phyloP scores from a whole-genome alignment of 2,113 vertebrate genomes.

The Cichladusa arquata region DNA sequence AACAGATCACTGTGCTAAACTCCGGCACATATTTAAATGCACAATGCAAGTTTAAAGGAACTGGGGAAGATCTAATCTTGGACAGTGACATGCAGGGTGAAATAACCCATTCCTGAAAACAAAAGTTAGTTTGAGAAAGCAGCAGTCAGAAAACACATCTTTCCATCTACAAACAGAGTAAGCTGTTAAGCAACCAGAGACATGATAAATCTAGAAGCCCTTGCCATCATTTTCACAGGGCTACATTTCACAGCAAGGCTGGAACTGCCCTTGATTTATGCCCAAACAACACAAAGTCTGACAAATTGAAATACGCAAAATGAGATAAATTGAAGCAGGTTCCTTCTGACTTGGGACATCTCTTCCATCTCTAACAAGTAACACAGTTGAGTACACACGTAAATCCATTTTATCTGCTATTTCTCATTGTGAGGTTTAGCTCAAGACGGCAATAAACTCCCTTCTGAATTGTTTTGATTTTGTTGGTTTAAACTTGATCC shows the following conservation, averaged over 20 bases:
- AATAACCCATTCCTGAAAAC: background rate
- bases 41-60: background rate
- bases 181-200: background rate
- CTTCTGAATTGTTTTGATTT: conserved; percentile 18
- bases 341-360: background rate
- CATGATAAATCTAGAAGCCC: background rate
- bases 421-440: background rate
- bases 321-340: background rate
- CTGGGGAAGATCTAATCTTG: background rate
- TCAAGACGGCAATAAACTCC: background rate
- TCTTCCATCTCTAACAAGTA: background rate
- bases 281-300: background rate
- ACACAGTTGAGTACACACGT: background rate
- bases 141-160: background rate
- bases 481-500: conserved; percentile 48
- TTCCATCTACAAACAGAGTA: background rate
- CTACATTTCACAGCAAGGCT: background rate
- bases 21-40: background rate
- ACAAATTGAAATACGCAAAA: background rate
- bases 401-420: conserved; percentile 25
- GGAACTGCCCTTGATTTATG: background rate
- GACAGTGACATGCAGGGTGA: background rate
- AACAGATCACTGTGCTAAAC: background rate
- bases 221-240: background rate
- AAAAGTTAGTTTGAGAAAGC: background rate